A percentile compares a stretch with the other conserved stretches of the same genome.
Evolutionary conservation across 2,888 invertebrate species (phyloP).

Genomic region (Dichetophora obliterata): DNA sequence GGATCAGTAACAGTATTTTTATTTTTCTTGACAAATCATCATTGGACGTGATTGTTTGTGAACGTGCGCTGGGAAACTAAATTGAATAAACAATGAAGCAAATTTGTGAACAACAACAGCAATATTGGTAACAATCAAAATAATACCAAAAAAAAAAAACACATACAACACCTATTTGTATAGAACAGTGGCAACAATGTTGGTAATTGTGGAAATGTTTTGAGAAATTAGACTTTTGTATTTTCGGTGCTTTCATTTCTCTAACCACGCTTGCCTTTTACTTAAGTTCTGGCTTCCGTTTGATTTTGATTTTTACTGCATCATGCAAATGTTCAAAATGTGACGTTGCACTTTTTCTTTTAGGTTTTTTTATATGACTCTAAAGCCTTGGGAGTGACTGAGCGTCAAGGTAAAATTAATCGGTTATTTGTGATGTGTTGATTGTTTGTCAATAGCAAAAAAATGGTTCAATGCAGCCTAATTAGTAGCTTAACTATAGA

Average conservation of each 20-base stretch:
- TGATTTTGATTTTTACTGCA: background rate
- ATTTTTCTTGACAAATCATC: background rate
- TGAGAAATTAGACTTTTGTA: no score
- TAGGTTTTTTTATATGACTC: background rate
- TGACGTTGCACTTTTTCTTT: conserved; percentile 2
- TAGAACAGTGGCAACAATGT: background rate
- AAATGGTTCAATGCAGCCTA: background rate
- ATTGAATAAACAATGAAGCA: background rate
- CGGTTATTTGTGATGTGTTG: background rate
- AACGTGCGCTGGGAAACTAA: background rate
- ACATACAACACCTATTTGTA: background rate
- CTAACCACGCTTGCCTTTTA: background rate
- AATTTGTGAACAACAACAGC: conserved; percentile 17
- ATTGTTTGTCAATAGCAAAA: background rate
- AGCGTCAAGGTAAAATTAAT: background rate
- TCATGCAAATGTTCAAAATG: background rate
- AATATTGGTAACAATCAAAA: background rate
- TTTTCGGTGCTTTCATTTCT: no score
- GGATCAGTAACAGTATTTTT: background rate
- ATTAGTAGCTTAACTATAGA: no score
- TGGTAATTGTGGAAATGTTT: background rate
- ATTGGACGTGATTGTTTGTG: background rate
- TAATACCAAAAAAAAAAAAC: background rate
- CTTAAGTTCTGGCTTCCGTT: conserved; percentile 15
- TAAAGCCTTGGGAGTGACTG: background rate